Percentiles rank a stretch among this genome's conserved stretches.
Evolutionary conservation across 2,888 invertebrate species (phyloP).

Genomic region (Marronus borbonicus): DNA sequence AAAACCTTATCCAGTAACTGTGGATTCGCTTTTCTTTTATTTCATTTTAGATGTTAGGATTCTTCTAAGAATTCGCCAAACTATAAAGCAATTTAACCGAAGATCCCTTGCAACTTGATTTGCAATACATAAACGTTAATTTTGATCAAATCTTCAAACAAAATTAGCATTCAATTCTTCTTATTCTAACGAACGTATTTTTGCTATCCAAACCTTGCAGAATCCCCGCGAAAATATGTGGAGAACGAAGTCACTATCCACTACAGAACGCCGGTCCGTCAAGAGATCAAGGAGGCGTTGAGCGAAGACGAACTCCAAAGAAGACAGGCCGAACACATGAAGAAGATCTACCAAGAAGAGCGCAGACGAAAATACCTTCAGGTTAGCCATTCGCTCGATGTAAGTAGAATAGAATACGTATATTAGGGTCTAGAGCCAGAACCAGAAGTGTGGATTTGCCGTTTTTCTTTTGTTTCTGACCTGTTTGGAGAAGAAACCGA

Average conservation of each 20-base stretch:
- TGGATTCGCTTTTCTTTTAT: too few species aligned
- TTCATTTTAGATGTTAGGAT: too few species aligned
- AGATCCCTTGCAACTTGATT: too few species aligned
- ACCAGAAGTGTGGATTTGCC: slow-evolving; percentile 4
- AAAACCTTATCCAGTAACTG: too few species aligned
- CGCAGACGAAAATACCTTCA: slow-evolving; percentile 91
- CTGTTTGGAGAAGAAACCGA: not conserved
- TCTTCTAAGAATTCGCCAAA: too few species aligned
- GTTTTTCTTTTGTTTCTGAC: slow-evolving; percentile 10
- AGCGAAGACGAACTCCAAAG: slow-evolving; percentile 92
- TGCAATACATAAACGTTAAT: too few species aligned
- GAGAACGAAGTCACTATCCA: slow-evolving; percentile 96
- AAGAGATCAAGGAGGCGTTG: slow-evolving; percentile 87
- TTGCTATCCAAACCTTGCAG: slow-evolving; percentile 70
- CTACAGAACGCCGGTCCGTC: slow-evolving; percentile 90
- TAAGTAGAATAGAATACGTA: slow-evolving; percentile 54
- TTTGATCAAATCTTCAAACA: too few species aligned
- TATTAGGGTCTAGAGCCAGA: not conserved
- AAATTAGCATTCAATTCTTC: not conserved
- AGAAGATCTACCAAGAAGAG: slow-evolving; percentile 91
- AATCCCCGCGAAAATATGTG: slow-evolving; percentile 90
- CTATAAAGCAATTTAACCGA: too few species aligned
- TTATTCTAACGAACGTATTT: not conserved
- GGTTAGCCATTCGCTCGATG: slow-evolving; percentile 69
- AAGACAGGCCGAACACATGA: slow-evolving; percentile 93